Evolutionary conservation across 1,140 invertebrate genomes (phyloP), one percentile per base, ranked within the genome.

Genomic region (Lysiphlebus fabarum): DNA sequence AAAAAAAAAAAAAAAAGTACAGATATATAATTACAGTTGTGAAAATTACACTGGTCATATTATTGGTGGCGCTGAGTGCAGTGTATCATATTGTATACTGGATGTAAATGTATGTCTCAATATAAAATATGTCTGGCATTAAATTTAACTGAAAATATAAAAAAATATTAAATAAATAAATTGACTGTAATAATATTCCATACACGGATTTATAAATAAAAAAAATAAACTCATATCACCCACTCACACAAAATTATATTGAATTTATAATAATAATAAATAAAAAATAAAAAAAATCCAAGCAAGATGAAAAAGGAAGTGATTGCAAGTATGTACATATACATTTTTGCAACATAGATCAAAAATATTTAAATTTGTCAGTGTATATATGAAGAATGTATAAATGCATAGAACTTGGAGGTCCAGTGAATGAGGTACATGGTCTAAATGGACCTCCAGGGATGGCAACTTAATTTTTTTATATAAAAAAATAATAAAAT

Each of bases 381-480:
- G 17, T 26, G 17, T 26, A 26, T 4, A 26, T 26, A 26, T 26
- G 17, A 26, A 26, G 17, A 26, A 26, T 26, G 17, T 26, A 26
- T 26, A 26, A 26, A 26, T 26, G 17, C 17, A 26, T 26, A 50
- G 44, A 50, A 26, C n/a, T 47, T 43, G 49, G 43, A 17, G n/a
- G 34, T 45, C 41, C 10, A 26, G 26, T 6, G 44, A 38, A 7
- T 42, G 48, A 44, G 42, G 36, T 44, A 43, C 42, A 34, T 43
- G 49, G 53, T 48, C 57, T 50, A 63, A 63, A 59, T 57, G 58
- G 63, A 62, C 61, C 63, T 62, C 63, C 63, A 57, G 63, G 58
- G 63, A 60, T 60, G 61, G 62, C 47, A 36, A 37, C 66, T 67
- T 62, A 62, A 69, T 61, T 53, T 57, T 50, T 58, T 53, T 14